phyloP scores from a whole-genome alignment of 2,113 vertebrate species.

The Hirundichthys speculiger region DNA sequence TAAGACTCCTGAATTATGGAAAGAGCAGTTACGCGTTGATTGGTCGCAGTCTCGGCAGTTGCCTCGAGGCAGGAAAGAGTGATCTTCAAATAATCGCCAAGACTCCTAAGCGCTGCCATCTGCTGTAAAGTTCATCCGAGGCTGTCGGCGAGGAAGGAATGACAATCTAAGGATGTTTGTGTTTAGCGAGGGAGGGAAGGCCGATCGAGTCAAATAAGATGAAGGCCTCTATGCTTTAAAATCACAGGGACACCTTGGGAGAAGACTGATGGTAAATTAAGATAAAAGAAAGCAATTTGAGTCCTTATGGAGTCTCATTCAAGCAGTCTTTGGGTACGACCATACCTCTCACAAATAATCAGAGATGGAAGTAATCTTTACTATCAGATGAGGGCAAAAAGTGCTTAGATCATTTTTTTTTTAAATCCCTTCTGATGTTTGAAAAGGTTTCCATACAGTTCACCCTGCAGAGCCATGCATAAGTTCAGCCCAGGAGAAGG shows the following conservation, averaged over 20 bases:
- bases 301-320: too few species aligned
- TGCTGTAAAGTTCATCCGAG: conserved; percentile 51
- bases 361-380: too few species aligned
- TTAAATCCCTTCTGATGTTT: too few species aligned
- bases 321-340: too few species aligned
- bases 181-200: background rate
- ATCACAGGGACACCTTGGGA: conserved; percentile 56
- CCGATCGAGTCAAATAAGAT: conserved; percentile 39
- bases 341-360: too few species aligned
- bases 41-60: conserved; percentile 47
- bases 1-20: conserved; percentile 74
- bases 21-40: conserved; percentile 64
- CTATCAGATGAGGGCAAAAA: too few species aligned
- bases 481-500: too few species aligned
- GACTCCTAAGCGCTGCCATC: conserved; percentile 48
- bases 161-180: conserved; percentile 27
- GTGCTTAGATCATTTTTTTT: too few species aligned
- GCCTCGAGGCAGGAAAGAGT: conserved; percentile 41
- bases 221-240: conserved; percentile 39
- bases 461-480: too few species aligned
- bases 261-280: conserved; percentile 52
- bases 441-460: conserved; percentile 40
- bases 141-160: conserved; percentile 28
- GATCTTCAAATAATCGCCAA: conserved; percentile 56
- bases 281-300: conserved; percentile 22